phyloP scores from a whole-genome alignment of 2,113 vertebrate species.

The Crotophaga sulcirostris region DNA sequence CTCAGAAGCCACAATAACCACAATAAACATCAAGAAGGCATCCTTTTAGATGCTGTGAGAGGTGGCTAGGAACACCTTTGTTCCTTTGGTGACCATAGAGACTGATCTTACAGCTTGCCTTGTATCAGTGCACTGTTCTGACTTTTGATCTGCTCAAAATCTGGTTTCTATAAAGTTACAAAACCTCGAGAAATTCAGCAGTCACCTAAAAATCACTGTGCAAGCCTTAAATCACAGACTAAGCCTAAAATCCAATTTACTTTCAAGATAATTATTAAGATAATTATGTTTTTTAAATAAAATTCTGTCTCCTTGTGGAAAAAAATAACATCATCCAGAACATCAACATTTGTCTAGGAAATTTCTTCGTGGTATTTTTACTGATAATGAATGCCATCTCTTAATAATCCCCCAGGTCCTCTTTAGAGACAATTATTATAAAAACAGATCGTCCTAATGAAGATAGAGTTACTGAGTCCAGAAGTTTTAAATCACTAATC shows the following conservation, averaged over 20 bases:
- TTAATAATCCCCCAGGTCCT: slow-evolving; percentile 45
- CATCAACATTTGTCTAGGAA: slow-evolving; percentile 20
- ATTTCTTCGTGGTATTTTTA: slow-evolving; percentile 33
- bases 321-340: neutral
- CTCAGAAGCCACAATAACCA: slow-evolving; percentile 19
- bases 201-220: neutral
- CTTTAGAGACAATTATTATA: slow-evolving; percentile 47
- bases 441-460: slow-evolving; percentile 58
- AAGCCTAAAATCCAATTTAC: slow-evolving; percentile 20
- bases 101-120: neutral
- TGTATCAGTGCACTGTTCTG: neutral
- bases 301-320: slow-evolving; percentile 8
- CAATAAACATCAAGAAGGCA: slow-evolving; percentile 13
- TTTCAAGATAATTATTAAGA: slow-evolving; percentile 11
- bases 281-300: slow-evolving; percentile 31
- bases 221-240: neutral
- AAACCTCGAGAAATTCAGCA: neutral
- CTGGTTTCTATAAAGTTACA: neutral
- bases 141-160: neutral
- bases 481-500: slow-evolving; percentile 53
- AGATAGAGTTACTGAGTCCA: slow-evolving; percentile 40
- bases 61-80: neutral
- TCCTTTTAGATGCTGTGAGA: neutral
- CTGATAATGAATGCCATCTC: slow-evolving; percentile 35
- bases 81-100: neutral